Conservation (phyloP, 2,888 invertebrate genomes). For the Ornithoptera alexandrae region DNA sequence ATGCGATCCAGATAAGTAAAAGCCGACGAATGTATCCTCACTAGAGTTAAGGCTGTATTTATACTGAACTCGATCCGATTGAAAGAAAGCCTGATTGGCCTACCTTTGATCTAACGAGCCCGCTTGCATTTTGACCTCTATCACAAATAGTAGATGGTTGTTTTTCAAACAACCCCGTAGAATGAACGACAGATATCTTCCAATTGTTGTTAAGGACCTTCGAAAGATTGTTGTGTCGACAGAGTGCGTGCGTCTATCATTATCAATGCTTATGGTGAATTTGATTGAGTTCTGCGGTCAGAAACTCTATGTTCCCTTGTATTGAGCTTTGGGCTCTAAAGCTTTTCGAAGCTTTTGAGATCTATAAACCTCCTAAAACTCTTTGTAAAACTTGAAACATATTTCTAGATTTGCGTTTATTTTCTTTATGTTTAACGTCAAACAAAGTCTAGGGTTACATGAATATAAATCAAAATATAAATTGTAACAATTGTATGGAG, state of each 20-base stretch:
- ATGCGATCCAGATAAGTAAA: constrained; percentile 38
- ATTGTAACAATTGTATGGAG: no score
- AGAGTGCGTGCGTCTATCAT: background rate
- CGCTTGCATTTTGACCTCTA: constrained; percentile 29
- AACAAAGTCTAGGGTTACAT: no score
- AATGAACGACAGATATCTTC: background rate
- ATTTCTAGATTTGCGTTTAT: no score
- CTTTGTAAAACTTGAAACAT: no score
- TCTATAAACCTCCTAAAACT: no score
- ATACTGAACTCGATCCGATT: constrained; percentile 52
- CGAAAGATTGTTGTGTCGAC: constrained; percentile 10
- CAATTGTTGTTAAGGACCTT: constrained; percentile 12
- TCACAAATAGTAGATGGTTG: background rate
- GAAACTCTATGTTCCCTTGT: background rate
- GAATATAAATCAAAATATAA: no score
- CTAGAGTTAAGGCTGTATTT: constrained; percentile 51
- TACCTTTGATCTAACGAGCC: constrained; percentile 15
- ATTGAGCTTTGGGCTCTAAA: no score
- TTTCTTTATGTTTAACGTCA: no score
- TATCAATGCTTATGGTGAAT: constrained; percentile 1
- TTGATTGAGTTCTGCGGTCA: background rate
- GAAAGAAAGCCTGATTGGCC: constrained; percentile 39
- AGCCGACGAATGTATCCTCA: constrained; percentile 52
- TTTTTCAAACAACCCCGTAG: background rate
- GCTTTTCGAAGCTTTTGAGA: no score